phyloP scores from a whole-genome alignment of 2,888 invertebrate genomes.

The Litoditis marina region DNA sequence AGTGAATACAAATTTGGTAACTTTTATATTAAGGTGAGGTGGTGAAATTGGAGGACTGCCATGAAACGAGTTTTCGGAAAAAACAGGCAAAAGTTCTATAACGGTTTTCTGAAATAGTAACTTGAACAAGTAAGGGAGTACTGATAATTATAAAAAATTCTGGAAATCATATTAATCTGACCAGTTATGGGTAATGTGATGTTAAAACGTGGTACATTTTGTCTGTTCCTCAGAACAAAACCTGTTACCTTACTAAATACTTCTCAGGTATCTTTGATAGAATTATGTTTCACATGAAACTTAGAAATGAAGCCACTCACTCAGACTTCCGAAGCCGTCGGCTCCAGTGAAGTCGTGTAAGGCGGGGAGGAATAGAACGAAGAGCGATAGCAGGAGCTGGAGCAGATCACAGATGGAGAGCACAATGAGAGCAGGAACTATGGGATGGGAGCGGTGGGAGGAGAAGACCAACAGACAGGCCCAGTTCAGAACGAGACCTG shows the following conservation, averaged over 20 bases:
- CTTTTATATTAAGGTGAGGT: too few species aligned
- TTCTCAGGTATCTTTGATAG: neutral
- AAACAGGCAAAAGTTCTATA: too few species aligned
- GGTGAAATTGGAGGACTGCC: too few species aligned
- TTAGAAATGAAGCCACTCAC: too few species aligned
- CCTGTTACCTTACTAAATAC: too few species aligned
- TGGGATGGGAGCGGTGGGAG: slow-evolving; percentile 26
- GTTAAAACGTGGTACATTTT: neutral
- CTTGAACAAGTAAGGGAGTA: too few species aligned
- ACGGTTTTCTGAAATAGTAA: too few species aligned
- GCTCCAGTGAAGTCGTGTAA: slow-evolving; percentile 53
- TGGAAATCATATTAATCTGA: too few species aligned
- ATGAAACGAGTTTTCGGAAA: too few species aligned
- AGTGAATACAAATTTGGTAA: too few species aligned
- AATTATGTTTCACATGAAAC: neutral
- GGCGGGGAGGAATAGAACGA: slow-evolving; percentile 58
- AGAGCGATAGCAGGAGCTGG: slow-evolving; percentile 55
- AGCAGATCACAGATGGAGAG: slow-evolving; percentile 57
- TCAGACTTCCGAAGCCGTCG: slow-evolving; percentile 23
- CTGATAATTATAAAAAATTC: too few species aligned
- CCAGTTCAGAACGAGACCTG: slow-evolving; percentile 49
- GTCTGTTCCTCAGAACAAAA: too few species aligned
- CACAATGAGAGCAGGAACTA: slow-evolving; percentile 50
- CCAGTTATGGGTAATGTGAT: neutral
- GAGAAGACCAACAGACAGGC: slow-evolving; percentile 52